Base-by-base conservation (phyloP, 2,888 invertebrate genomes). In the Chouioia cunea region DNA sequence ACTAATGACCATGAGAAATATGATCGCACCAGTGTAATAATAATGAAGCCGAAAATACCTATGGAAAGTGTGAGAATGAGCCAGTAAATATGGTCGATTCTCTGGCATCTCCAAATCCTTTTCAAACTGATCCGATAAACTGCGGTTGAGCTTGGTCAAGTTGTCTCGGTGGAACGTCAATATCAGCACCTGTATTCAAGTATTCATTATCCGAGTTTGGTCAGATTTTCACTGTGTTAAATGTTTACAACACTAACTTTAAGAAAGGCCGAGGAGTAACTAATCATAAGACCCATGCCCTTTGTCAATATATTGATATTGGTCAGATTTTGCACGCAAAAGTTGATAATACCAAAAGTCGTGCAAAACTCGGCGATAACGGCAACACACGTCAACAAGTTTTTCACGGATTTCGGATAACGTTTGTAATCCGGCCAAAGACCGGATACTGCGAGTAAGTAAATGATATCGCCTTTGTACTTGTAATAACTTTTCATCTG, bases 251-350 rank as follows among this genome's bases (percentile, higher is more conserved):
- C 6, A 36, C 36, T 10, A 54, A 47, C 65, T 56, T 54, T 65
- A n/a, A 73, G 14, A 52, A 73, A 68, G 10, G 18, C 54, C n/a
- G 71, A 53, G 4, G 66, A 22, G 36, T 14, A 74, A 4, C 71
- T 68, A 12, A 70, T 66, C 47, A 44, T n/a, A 6, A 63, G 59
- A 52, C 74, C 68, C n/a, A 71, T n/a, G n/a, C 65, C 53, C 52
- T 59, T 71, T 1, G 58, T 52, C 4, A 66, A 52, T 4, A 43
- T 4, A 3, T 14, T 44, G 27, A 58, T 66, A 14, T 58, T 59
- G 4, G 43, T 53, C 0, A 46, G 20, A 1, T 27, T 47, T 2
- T 67, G 23, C 10, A 76, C 18, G 20, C 27, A 56, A 36, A 48
- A 65, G 12, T 16, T 48, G 3, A 56, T 18, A 15, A 16, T 57